Conservation (phyloP, 1,140 invertebrate species). For the Drosophila tristis region DNA sequence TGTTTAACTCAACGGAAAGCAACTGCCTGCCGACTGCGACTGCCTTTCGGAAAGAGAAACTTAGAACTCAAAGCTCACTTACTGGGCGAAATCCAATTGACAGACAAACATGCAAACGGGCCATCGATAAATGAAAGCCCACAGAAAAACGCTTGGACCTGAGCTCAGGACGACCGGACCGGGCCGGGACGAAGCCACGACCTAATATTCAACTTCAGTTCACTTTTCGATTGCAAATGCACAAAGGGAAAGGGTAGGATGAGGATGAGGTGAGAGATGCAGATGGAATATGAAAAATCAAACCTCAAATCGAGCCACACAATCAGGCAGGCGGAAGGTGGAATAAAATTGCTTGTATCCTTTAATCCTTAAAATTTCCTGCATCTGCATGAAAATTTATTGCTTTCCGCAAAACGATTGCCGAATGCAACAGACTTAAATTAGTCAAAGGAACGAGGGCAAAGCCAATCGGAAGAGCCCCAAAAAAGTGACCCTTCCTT, state of each 20-base stretch:
- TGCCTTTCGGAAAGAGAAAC: conserved; percentile 21
- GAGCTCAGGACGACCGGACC: background rate
- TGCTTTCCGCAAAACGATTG: conserved; percentile 58
- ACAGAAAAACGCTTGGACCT: conserved; percentile 45
- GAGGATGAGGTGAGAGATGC: conserved; percentile 36
- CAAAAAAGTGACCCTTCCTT: conserved; percentile 30
- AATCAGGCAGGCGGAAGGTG: too few relatives aligned
- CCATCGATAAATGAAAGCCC: conserved; percentile 53
- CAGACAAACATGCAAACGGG: conserved; percentile 53
- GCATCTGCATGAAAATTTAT: conserved; percentile 49
- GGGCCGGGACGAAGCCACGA: conserved; percentile 11
- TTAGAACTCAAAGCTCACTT: conserved; percentile 48
- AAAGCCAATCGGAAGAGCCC: conserved; percentile 35
- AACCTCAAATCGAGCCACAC: conserved; percentile 47
- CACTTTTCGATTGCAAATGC: conserved; percentile 11
- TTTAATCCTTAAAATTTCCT: conserved; percentile 62
- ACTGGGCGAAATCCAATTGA: conserved; percentile 57
- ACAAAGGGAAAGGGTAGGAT: background rate
- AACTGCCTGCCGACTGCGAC: conserved; percentile 33
- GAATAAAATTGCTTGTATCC: conserved; percentile 55
- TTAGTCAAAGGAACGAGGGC: conserved; percentile 52
- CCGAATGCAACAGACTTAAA: conserved; percentile 50
- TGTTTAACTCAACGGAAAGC: conserved; percentile 45
- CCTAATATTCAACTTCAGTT: conserved; percentile 22
- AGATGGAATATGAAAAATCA: conserved; percentile 49